Evolutionary conservation across 92 coral and sea anemone genomes (phyloP).

Genomic region (Epizoanthus scotinus): DNA sequence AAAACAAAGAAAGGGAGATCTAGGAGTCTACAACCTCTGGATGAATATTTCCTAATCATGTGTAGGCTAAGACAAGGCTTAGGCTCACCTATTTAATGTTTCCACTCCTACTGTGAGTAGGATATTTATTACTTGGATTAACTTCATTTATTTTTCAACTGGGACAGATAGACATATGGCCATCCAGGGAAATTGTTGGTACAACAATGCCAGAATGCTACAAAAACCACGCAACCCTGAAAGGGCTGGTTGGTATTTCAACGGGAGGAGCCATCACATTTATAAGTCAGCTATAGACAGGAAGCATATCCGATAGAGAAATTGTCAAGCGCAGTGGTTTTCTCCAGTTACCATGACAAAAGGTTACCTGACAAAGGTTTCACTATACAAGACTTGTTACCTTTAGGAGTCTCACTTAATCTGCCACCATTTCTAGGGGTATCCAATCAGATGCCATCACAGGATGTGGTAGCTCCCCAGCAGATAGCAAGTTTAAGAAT

Average conservation of each 20-base stretch:
- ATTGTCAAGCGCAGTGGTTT: constrained; percentile 16
- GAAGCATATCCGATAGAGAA: constrained; percentile 31
- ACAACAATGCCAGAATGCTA: constrained; percentile 58
- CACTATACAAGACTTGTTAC: too few relatives aligned
- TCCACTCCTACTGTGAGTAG: constrained; percentile 58
- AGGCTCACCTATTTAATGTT: constrained; percentile 48
- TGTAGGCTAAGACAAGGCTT: constrained; percentile 66
- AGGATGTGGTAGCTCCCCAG: neutral
- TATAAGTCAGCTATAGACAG: too few relatives aligned
- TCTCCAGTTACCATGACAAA: neutral
- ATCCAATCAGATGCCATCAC: constrained; percentile 5
- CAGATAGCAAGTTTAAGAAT: constrained; percentile 11
- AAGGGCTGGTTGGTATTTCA: constrained; percentile 11
- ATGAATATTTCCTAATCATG: constrained; percentile 60
- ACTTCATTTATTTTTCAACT: constrained; percentile 56
- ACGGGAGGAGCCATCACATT: constrained; percentile 25
- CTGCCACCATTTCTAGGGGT: constrained; percentile 18
- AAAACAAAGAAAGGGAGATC: constrained; percentile 36
- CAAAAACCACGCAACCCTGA: constrained; percentile 11
- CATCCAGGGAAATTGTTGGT: constrained; percentile 49
- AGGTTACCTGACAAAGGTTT: constrained; percentile 19
- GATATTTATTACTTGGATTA: constrained; percentile 58
- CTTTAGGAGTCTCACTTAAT: constrained; percentile 21
- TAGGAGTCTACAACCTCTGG: constrained; percentile 37
- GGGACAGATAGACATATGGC: constrained; percentile 54